These are phyloP conservation scores for Idaea straminata DNA, from an alignment of 2,888 invertebrate species.

Conservation along the genomic window DNA sequence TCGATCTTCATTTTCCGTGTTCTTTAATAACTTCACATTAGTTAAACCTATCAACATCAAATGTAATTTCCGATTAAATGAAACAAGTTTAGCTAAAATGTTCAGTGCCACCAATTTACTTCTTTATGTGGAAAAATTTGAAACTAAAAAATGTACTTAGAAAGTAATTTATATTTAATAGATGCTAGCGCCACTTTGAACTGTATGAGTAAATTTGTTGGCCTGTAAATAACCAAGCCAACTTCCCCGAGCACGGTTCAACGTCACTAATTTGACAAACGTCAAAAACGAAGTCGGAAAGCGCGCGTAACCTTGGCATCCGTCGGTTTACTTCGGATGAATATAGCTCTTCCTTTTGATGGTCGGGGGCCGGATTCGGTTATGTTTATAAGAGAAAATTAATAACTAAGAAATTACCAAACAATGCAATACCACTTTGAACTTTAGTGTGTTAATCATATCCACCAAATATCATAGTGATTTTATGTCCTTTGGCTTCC, in stretches of 20 bases:
- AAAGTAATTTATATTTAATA: neutral
- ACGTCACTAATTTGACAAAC: slow-evolving; percentile 45
- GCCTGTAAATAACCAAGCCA: slow-evolving; percentile 3
- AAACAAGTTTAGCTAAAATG: neutral
- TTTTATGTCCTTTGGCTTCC: too few relatives aligned
- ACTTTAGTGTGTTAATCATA: too few relatives aligned
- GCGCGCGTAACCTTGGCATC: slow-evolving; percentile 49
- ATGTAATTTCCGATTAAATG: neutral
- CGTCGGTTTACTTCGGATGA: slow-evolving; percentile 25
- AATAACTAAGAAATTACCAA: too few relatives aligned
- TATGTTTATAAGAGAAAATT: neutral
- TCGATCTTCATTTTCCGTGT: neutral
- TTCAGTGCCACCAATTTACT: neutral
- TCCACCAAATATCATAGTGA: too few relatives aligned
- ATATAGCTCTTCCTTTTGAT: slow-evolving; percentile 30
- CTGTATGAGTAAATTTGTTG: neutral
- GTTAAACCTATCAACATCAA: neutral
- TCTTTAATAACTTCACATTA: neutral
- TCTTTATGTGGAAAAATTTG: neutral
- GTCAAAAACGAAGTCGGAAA: slow-evolving; percentile 40
- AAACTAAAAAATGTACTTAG: neutral
- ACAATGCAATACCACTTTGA: too few relatives aligned
- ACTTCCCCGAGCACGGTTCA: slow-evolving; percentile 16
- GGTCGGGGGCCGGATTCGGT: neutral
- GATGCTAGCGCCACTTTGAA: neutral